These are phyloP conservation scores for Pantherophis guttatus DNA, from an alignment of 2,113 vertebrate species.

Conservation along the genomic window DNA sequence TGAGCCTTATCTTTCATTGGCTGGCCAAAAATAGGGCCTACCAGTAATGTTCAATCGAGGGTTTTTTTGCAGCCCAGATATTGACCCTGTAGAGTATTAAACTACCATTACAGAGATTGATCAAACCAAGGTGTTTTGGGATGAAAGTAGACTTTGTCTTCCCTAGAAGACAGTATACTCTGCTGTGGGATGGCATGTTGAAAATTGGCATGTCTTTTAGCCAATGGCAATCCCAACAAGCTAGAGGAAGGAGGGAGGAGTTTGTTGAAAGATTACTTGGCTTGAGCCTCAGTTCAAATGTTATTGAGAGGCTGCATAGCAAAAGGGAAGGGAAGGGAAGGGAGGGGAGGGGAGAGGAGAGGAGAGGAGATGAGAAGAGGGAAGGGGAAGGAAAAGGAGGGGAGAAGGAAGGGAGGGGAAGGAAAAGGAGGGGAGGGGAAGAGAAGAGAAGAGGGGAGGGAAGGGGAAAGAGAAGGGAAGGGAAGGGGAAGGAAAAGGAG, in stretches of 20 bases:
- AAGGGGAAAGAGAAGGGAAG: no score
- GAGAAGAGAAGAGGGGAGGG: neutral
- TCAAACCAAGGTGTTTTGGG: neutral
- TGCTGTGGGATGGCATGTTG: neutral
- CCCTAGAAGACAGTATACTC: neutral
- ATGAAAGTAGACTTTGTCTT: neutral
- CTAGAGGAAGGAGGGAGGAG: neutral
- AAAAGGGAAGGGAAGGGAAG: no score
- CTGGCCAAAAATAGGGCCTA: neutral
- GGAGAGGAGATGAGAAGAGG: no score
- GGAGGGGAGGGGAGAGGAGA: no score
- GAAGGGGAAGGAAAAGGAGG: no score
- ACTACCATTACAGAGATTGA: no score
- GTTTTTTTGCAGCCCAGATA: neutral
- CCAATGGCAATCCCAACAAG: neutral
- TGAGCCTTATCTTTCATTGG: constrained; percentile 13
- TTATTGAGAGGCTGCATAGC: neutral
- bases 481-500: no score
- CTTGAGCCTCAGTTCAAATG: neutral
- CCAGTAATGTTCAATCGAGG: neutral
- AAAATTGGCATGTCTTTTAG: neutral
- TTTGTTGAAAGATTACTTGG: neutral
- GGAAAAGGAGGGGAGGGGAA: no score
- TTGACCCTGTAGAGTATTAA: no score
- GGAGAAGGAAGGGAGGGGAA: no score